These are phyloP conservation scores for Tamandua tetradactyla DNA, from an alignment of 2,797 vertebrate species.

Conservation along the genomic window DNA sequence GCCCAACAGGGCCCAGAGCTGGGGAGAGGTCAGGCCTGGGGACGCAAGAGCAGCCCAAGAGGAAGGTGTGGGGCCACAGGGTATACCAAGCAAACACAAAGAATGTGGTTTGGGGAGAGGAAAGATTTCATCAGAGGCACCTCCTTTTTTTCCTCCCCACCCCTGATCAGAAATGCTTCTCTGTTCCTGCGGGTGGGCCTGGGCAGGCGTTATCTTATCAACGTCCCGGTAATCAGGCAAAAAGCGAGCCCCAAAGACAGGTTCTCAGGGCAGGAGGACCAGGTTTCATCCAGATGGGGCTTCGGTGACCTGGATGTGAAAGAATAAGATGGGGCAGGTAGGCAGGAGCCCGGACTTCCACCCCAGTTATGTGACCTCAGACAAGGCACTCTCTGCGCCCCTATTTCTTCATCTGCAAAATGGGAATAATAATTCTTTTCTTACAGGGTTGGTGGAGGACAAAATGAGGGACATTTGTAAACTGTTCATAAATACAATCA, in stretches of 20 bases:
- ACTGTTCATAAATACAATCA: background rate
- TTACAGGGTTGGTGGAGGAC: background rate
- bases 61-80: background rate
- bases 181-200: background rate
- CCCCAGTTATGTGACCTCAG: background rate
- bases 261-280: background rate
- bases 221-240: background rate
- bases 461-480: conserved; percentile 3
- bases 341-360: background rate
- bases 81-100: background rate
- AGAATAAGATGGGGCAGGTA: background rate
- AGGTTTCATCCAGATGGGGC: background rate
- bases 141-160: background rate
- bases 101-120: background rate
- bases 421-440: background rate
- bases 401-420: conserved; percentile 43
- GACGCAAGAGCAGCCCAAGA: background rate
- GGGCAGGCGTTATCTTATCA: background rate
- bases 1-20: background rate
- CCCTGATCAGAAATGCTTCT: background rate
- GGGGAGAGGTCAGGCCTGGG: background rate
- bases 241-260: background rate
- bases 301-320: background rate
- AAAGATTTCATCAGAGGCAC: background rate
- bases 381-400: background rate